Evolutionary conservation across 2,888 invertebrate genomes (phyloP), one percentile per base, ranked within the genome.

Genomic region (Orthosia gracilis): DNA sequence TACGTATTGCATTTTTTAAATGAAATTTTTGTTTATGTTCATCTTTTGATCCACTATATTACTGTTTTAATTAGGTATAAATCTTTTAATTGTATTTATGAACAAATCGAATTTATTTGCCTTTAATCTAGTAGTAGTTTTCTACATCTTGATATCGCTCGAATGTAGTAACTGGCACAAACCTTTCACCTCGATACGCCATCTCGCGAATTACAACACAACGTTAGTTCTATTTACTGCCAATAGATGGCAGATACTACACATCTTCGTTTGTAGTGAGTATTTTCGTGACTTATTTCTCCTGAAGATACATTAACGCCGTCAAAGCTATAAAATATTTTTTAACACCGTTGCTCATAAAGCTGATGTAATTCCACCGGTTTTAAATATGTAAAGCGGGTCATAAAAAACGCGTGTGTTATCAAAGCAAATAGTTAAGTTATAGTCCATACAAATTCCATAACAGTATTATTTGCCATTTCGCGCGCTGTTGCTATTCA

Each of bases 221-320:
- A 64, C 50, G 47, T 59, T 67, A 63, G 49, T 69, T 13, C 65
- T 40, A 21, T 63, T 40, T 55, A 50, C 17, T 49, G 12, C 23
- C 57, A 69, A 49, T 69, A 82, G 84, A 82, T 82, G 84, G 79
- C 76, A 65, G 55, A 57, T 78, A 49, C 15, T 1, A 18, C 23
- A 76, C 4, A 5, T 23, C 13, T 2, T 23, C n/a, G 2, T 55
- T 23, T 5, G 18, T 54, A 15, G 1, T 26, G 3, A 15, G 17
- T 11, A 59, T 45, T 54, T 40, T 23, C 26, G 23, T 12, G 18
- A 68, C 18, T 15, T 52, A 31, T 49, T 66, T 75, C 40, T 55
- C n/a, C 45, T 50, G 18, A 18, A 23, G n/a, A 1, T 31, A 18
- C 11, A 31, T 52, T 17, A n/a, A 26, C 0, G 26, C 4, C 4